Evolutionary conservation across 1,140 invertebrate genomes (phyloP).

Genomic region (Eurosta solidaginis): DNA sequence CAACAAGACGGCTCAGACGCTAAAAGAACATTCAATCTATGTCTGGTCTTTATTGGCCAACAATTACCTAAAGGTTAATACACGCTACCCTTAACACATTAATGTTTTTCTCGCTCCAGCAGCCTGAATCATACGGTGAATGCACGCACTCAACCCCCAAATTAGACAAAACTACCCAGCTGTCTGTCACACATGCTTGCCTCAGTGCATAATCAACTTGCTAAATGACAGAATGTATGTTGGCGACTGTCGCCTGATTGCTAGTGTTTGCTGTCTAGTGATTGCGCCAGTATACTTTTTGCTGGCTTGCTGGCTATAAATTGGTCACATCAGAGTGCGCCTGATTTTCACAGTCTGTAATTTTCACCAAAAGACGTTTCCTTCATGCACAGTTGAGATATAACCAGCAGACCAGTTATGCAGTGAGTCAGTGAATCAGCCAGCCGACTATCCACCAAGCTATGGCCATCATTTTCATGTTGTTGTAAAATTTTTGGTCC

Average conservation of each 20-base stretch:
- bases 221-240: too few relatives aligned
- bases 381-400: neutral
- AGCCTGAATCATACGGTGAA: neutral
- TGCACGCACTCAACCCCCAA: neutral
- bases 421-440: neutral
- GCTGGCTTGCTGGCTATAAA: neutral
- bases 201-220: neutral
- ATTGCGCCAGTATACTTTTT: too few relatives aligned
- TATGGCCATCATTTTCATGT: neutral
- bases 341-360: neutral
- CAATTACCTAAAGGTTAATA: neutral
- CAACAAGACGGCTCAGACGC: too few relatives aligned
- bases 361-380: neutral
- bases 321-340: conserved; percentile 20
- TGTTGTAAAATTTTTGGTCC: conserved; percentile 9
- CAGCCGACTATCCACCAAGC: neutral
- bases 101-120: neutral
- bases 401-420: too few relatives aligned
- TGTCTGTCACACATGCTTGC: neutral
- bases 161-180: too few relatives aligned
- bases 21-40: too few relatives aligned
- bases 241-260: too few relatives aligned
- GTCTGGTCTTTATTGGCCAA: neutral
- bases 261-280: too few relatives aligned
- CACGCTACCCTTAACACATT: neutral